Evolutionary conservation across 2,797 vertebrate genomes (phyloP).

Genomic region (Masticophis lateralis): DNA sequence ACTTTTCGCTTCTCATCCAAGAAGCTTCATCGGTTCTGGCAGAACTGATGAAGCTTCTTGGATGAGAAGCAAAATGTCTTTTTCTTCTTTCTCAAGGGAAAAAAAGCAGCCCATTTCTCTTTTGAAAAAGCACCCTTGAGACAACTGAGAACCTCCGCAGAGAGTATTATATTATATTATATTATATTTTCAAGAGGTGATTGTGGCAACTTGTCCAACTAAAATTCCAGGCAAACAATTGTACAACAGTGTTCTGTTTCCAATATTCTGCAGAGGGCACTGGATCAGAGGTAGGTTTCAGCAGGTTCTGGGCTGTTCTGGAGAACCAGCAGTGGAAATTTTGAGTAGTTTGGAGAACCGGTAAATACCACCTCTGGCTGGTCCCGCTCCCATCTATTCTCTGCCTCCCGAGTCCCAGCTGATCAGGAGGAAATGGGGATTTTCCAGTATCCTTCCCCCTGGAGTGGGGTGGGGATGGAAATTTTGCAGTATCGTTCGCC

Average conservation of each 20-base stretch:
- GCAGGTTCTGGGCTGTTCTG: too few species aligned
- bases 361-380: too few species aligned
- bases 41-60: background rate
- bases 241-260: background rate
- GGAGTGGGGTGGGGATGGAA: too few species aligned
- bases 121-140: background rate
- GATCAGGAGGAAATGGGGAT: too few species aligned
- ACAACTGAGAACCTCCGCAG: background rate
- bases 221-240: background rate
- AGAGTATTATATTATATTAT: background rate
- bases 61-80: background rate
- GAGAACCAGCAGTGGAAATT: too few species aligned
- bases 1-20: background rate
- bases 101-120: background rate
- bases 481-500: too few species aligned
- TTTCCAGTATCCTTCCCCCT: too few species aligned
- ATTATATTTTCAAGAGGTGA: background rate
- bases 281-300: background rate
- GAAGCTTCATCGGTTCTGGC: background rate
- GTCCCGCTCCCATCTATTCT: too few species aligned
- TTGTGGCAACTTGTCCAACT: background rate
- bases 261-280: background rate
- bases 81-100: background rate
- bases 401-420: too few species aligned
- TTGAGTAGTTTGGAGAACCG: too few species aligned